Base-by-base conservation (phyloP, 2,113 vertebrate genomes). In the Carettochelys insculpta region DNA sequence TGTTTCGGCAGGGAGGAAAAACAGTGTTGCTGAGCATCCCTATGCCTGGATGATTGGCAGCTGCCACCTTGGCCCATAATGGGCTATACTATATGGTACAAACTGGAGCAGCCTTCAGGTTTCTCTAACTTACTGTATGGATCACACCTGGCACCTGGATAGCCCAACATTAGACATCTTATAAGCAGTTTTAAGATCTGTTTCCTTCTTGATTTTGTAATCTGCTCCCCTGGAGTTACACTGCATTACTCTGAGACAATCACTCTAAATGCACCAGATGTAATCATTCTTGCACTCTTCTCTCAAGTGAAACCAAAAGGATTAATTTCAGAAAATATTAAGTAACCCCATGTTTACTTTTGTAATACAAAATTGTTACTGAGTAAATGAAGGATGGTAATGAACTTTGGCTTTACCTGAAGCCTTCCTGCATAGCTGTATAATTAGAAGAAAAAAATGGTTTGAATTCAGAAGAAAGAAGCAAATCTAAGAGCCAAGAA, bases 41-140 rank as follows among this genome's bases (percentile, higher is more conserved):
- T 38, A 13, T 82, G 19, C 50, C 2, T 43, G 0, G 0, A 7
- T 77, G 20, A 50, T 77, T 90, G 50, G 20, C 51, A 88, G 8
- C 3, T 1, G 53, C n/a, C 61, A 41, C 47, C 10, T 47, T 52
- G 11, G 41, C 13, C 80, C 5, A 8, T 8, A 51, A 71, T 27
- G 10, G 17, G 16, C 56, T 92, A 73, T 45, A 12, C 24, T 0
- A 0, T 53, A 31, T 25, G 53, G 68, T 8, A 20, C 8, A 80
- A 80, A 65, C 2, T 76, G 1, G 1, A 16, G 29, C 19, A 88
- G 25, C 8, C 41, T 80, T 11, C 16, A 77, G 3, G 16, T 71
- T 75, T 8, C 52, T 65, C 89, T 45, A 13, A 82, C 4, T 75
- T 10, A 48, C 43, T 8, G 71, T 83, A 45, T 71, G 12, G 4